Percentiles rank a stretch among this genome's conserved stretches.
These are phyloP conservation scores for Tarsius wallacei DNA, from an alignment of 2,797 vertebrate genomes.

Conservation along the genomic window DNA sequence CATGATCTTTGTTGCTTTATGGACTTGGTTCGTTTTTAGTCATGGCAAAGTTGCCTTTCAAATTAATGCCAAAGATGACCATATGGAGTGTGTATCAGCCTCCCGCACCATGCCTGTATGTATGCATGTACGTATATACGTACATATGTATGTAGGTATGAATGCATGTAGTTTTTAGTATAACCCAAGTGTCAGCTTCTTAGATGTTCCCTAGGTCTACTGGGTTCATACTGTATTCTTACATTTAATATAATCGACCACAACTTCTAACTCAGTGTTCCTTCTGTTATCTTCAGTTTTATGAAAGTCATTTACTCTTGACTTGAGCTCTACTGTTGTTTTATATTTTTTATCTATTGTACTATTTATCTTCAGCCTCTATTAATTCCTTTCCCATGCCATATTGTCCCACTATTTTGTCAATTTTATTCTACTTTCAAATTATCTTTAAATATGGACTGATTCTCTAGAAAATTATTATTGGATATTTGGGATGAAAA, in stretches of 20 bases:
- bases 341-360: background rate
- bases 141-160: background rate
- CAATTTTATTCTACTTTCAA: constrained; percentile 39
- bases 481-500: background rate
- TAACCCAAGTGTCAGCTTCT: background rate
- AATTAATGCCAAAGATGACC: background rate
- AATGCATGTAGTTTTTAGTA: background rate
- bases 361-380: background rate
- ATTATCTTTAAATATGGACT: background rate
- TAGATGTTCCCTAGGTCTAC: background rate
- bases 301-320: background rate
- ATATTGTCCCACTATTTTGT: background rate
- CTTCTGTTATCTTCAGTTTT: background rate
- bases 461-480: background rate
- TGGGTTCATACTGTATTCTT: background rate
- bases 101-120: background rate
- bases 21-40: background rate
- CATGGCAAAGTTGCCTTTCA: background rate
- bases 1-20: background rate
- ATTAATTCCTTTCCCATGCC: background rate
- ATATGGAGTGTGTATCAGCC: background rate
- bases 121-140: background rate
- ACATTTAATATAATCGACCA: constrained; percentile 8
- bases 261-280: background rate
- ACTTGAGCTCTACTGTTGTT: background rate